These are phyloP conservation scores for Agrilus biguttatus DNA, from an alignment of 2,888 invertebrate species.

Conservation along the genomic window DNA sequence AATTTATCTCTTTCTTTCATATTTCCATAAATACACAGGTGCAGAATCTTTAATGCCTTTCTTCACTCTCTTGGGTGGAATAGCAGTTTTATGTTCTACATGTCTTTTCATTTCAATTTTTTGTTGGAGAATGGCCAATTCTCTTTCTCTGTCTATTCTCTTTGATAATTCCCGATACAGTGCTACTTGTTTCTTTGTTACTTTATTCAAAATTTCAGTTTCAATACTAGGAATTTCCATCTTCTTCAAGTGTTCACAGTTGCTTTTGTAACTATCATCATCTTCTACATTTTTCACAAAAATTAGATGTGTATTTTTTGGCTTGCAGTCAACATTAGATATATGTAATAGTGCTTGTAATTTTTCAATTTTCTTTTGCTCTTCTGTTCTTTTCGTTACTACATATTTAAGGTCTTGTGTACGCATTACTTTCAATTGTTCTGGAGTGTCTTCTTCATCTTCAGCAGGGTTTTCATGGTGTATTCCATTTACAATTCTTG, in stretches of 20 bases:
- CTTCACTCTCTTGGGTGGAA: conserved; percentile 50
- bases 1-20: conserved; percentile 60
- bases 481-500: conserved; percentile 45
- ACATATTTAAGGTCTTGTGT: conserved; percentile 80
- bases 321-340: conserved; percentile 54
- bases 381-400: conserved; percentile 65
- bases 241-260: conserved; percentile 52
- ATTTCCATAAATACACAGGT: conserved; percentile 68
- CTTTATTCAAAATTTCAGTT: conserved; percentile 36
- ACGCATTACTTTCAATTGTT: conserved; percentile 79
- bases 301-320: conserved; percentile 62
- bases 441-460: conserved; percentile 60
- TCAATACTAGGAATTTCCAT: conserved; percentile 44
- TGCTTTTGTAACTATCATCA: conserved; percentile 45
- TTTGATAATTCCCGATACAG: conserved; percentile 61
- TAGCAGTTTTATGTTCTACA: conserved; percentile 45
- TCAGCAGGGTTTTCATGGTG: conserved; percentile 55
- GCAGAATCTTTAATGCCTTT: conserved; percentile 50
- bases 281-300: conserved; percentile 49
- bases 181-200: conserved; percentile 40
- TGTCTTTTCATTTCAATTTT: conserved; percentile 62
- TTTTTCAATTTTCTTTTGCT: conserved; percentile 60
- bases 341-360: conserved; percentile 70
- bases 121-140: conserved; percentile 58
- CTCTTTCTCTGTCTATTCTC: conserved; percentile 61